Base-by-base conservation (phyloP, 2,797 vertebrate genomes). In the Etheostoma nigrum region DNA sequence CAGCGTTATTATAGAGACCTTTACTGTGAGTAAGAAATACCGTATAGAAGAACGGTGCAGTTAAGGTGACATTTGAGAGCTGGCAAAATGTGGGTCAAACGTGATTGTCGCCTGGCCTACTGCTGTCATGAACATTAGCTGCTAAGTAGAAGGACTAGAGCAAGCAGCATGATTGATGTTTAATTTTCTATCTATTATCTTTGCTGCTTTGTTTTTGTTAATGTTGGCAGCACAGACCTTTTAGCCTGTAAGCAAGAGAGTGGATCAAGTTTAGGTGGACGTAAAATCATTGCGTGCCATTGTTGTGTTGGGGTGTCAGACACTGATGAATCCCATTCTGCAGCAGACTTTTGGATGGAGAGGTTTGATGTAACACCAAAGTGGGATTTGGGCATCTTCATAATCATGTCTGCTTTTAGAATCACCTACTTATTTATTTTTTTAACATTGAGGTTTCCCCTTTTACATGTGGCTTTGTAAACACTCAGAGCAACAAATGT, bases 31-130 rank as follows among this genome's bases (percentile, higher is more conserved):
- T 25, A 47, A 67, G n/a, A 54, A 48, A 49, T 47, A 30, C 63
- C 21, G 55, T 63, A 60, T 33, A 42, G 78, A 72, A 63, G 65
- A 83, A 67, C 70, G 60, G 71, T 67, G 72, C 74, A 30, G 77
- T 77, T 60, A 40, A 72, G 69, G 77, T 89, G 87, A 90, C 90
- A 91, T 94, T 57, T 90, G 91, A 93, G 88, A 90, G 84, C 86
- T 81, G 80, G 60, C 71, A 79, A 89, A 93, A 95, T 94, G 89
- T 94, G 91, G 94, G 93, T 93, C 94, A 94, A 87, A 92, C 67
- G 69, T 90, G 89, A 93, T 87, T 82, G 84, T 93, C 53, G 81
- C 81, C 67, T 81, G 83, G 90, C 85, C 81, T 72, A 47, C 70
- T 81, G 85, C 89, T 87, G 87, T 74, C 81, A 76, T 89, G 81